These are phyloP conservation scores for Ptilodon capucinus DNA, from an alignment of 2,888 invertebrate species.

Conservation along the genomic window DNA sequence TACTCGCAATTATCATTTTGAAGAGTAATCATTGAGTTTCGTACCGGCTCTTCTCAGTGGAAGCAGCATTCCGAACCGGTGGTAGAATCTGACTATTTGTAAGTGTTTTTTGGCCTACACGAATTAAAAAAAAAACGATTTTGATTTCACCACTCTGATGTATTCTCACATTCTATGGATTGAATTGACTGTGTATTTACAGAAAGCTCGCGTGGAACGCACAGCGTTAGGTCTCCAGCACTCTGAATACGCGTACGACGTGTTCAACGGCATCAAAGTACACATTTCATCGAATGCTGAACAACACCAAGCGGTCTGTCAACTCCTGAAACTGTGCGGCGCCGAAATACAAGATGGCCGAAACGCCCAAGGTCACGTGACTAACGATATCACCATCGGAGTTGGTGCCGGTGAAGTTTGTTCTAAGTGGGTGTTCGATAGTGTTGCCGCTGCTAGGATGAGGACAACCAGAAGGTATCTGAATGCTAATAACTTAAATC, in stretches of 20 bases:
- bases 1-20: no score
- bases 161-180: no score
- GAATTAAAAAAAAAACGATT: no score
- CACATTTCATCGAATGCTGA: conserved; percentile 41
- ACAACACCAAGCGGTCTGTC: conserved; percentile 48
- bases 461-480: conserved; percentile 58
- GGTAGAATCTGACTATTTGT: no score
- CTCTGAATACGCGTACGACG: conserved; percentile 64
- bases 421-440: conserved; percentile 73
- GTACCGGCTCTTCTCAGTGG: no score
- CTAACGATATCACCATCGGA: conserved; percentile 54
- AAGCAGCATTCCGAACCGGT: no score
- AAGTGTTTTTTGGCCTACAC: no score
- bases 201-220: conserved; percentile 71
- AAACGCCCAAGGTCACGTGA: conserved; percentile 4
- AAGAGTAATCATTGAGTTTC: no score
- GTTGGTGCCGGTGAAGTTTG: conserved; percentile 43
- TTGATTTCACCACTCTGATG: no score
- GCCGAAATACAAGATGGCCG: conserved; percentile 36
- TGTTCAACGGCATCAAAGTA: conserved; percentile 62
- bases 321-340: conserved; percentile 61
- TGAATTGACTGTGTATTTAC: conserved; percentile 20
- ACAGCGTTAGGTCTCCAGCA: conserved; percentile 47
- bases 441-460: conserved; percentile 60
- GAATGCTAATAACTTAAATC: conserved; percentile 16